Evolutionary conservation across 2,113 vertebrate genomes (phyloP).

Genomic region (Aspidoscelis tigris): DNA sequence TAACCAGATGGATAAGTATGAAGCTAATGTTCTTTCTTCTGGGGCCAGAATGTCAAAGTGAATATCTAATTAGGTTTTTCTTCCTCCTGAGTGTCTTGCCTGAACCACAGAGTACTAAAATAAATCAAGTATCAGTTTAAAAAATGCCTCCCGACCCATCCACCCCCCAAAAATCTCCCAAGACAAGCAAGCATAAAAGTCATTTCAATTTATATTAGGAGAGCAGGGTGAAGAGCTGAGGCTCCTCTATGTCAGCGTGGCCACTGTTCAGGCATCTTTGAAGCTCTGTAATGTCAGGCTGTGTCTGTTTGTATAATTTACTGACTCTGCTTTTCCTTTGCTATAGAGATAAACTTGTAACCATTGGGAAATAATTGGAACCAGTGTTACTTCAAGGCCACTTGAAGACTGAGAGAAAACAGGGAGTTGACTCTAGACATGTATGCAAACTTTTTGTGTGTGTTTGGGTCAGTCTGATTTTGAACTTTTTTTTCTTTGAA

Average conservation of each 20-base stretch:
- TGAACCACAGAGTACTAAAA: slow-evolving; percentile 58
- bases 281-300: no score
- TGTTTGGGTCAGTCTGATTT: no score
- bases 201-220: slow-evolving; percentile 67
- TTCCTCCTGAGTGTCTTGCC: slow-evolving; percentile 48
- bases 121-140: slow-evolving; percentile 70
- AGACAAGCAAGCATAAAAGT: slow-evolving; percentile 47
- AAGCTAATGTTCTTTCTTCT: slow-evolving; percentile 76
- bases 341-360: no score
- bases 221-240: slow-evolving; percentile 49
- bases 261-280: no score
- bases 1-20: slow-evolving; percentile 79
- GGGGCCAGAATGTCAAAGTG: slow-evolving; percentile 74
- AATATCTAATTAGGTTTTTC: slow-evolving; percentile 69
- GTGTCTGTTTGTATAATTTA: no score
- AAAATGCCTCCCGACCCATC: slow-evolving; percentile 4
- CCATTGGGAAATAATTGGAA: no score
- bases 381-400: no score
- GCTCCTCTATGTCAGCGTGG: slow-evolving; percentile 15
- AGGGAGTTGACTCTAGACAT: no score
- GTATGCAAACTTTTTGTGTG: no score
- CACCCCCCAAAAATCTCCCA: slow-evolving; percentile 1
- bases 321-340: no score
- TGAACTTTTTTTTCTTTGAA: no score
- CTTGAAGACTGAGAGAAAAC: no score